Percentiles rank a stretch among this genome's conserved stretches.
These are phyloP conservation scores for Rhinopomastus cyanomelas DNA, from an alignment of 2,113 vertebrate genomes.

Conservation along the genomic window DNA sequence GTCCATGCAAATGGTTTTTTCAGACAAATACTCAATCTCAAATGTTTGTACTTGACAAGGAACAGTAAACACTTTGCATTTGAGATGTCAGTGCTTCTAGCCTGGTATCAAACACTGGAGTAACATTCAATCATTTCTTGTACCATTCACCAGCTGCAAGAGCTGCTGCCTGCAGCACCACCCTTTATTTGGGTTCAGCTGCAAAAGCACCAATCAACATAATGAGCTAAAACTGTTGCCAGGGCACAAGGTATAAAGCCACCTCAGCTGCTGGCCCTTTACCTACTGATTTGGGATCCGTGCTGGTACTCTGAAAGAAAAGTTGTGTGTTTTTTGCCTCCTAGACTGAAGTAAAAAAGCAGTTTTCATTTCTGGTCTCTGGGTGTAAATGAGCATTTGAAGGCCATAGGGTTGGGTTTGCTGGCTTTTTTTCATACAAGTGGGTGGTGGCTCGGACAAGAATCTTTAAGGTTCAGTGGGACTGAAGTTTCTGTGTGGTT, in stretches of 20 bases:
- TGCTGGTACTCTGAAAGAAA: rapidly evolving
- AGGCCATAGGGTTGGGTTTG: neutral
- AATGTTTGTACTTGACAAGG: neutral
- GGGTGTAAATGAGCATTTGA: rapidly evolving
- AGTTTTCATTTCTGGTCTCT: no score
- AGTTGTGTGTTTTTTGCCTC: no score
- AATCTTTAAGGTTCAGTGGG: neutral
- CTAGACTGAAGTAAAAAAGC: rapidly evolving
- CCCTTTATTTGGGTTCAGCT: neutral
- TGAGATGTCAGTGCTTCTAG: neutral
- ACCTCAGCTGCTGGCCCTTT: rapidly evolving
- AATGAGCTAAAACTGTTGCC: rapidly evolving
- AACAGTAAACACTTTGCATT: neutral
- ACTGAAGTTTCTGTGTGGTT: neutral
- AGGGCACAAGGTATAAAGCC: neutral
- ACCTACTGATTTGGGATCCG: rapidly evolving
- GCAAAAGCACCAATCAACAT: neutral
- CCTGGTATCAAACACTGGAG: rapidly evolving
- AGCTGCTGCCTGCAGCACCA: no score
- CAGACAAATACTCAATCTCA: neutral
- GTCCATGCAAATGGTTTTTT: neutral
- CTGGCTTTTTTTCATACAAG: neutral
- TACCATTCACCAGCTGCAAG: rapidly evolving
- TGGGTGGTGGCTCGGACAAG: neutral
- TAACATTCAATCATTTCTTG: neutral